Percentiles rank a stretch among this genome's conserved stretches.
These are phyloP conservation scores for Cassiopea andromeda DNA, from an alignment of 30 jellyfish, hydroid and myxozoan species.

Conservation along the genomic window DNA sequence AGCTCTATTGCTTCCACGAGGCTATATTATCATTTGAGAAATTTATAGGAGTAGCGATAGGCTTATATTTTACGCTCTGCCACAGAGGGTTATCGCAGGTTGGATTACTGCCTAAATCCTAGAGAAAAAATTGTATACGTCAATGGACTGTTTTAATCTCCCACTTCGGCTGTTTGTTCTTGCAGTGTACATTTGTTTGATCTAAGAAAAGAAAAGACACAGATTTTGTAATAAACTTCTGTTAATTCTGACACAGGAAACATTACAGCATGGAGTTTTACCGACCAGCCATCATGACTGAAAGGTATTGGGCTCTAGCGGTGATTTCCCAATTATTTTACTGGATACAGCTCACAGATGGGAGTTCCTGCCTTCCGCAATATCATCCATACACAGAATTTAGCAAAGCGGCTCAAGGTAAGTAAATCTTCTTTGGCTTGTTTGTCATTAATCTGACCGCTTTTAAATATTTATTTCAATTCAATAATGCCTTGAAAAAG, in stretches of 20 bases:
- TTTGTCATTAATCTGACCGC: too few species aligned
- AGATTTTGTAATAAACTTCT: conserved; percentile 7
- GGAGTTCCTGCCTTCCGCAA: conserved; percentile 45
- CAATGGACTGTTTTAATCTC: background rate
- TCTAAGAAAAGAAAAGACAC: conserved; percentile 8
- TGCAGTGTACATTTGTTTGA: conserved; percentile 13
- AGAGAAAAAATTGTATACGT: background rate
- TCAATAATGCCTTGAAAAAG: too few species aligned
- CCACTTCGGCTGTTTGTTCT: background rate
- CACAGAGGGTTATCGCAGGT: too few species aligned
- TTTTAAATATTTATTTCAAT: too few species aligned
- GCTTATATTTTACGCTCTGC: too few species aligned
- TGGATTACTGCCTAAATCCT: background rate
- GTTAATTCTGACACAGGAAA: conserved; percentile 49
- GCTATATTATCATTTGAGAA: too few species aligned
- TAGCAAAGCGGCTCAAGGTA: conserved; percentile 14
- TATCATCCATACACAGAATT: conserved; percentile 34
- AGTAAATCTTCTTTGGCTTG: conserved; percentile 7
- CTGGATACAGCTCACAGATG: background rate
- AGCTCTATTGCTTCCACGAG: too few species aligned
- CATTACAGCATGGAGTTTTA: conserved; percentile 13
- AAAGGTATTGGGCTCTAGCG: background rate
- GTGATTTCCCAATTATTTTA: background rate
- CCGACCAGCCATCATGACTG: background rate
- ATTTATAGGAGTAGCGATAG: too few species aligned